phyloP scores from a whole-genome alignment of 2,113 vertebrate genomes.

The Chunga burmeisteri region DNA sequence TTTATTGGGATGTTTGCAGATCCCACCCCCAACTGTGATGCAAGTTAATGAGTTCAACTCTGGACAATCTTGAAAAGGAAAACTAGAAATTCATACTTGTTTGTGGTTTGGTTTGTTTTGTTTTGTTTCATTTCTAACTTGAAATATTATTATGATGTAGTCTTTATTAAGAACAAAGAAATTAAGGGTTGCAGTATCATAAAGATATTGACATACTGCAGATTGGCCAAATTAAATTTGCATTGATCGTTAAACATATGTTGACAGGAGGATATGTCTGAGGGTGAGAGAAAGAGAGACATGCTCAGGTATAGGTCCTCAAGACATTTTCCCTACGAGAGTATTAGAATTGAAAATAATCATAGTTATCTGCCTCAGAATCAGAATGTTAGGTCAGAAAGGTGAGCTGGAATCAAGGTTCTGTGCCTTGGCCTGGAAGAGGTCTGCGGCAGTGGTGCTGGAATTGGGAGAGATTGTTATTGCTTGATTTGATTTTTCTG shows the following conservation, averaged over 20 bases:
- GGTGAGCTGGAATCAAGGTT: not conserved
- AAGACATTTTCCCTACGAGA: not conserved
- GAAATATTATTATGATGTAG: not conserved
- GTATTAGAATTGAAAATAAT: not conserved
- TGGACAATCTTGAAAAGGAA: not conserved
- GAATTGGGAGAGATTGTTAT: not conserved
- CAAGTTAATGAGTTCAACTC: not conserved
- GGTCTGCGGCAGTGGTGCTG: not conserved
- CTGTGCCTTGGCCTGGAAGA: not conserved
- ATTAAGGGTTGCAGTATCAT: not conserved
- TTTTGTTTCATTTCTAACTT: not conserved
- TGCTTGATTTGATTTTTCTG: not conserved
- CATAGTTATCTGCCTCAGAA: not conserved
- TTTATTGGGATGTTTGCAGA: not conserved
- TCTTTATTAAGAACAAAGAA: not conserved
- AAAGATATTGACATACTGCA: not conserved
- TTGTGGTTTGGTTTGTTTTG: no score
- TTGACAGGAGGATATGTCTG: not conserved
- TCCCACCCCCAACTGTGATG: rapidly evolving
- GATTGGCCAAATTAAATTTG: not conserved
- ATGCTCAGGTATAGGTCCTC: not conserved
- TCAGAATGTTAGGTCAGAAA: not conserved
- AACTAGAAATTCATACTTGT: not conserved
- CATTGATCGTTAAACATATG: not conserved
- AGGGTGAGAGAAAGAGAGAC: not conserved